Base-by-base conservation (phyloP, 53 echinoderm and acorn worm species). In the Temnopleurus reevesii region DNA sequence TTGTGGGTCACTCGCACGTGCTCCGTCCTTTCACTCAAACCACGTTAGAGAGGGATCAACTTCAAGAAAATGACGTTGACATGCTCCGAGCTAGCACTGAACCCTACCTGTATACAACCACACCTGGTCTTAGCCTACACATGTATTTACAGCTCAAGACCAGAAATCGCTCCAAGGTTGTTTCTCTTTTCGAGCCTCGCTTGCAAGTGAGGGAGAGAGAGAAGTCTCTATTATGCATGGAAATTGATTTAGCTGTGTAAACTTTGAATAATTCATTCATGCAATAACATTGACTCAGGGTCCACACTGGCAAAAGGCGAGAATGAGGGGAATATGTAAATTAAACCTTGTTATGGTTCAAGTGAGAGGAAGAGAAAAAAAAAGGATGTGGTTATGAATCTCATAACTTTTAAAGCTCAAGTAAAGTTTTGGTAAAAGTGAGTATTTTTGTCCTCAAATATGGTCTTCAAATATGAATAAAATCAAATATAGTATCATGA, bases 181-280 rank as follows among this genome's bases (percentile, higher is more conserved):
- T 24, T 56, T 1, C 56, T n/a, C 56, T 56, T 71, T 21, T 71
- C 23, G 36, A 3, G 36, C 41, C 0, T 38, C 1, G 66, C 36
- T 19, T n/a, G 2, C 12, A 27, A 30, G 30, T 29, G 60, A 19
- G 60, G 30, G 5, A 12, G 24, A 63, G 17, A 33, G 33, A 56
- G 23, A 55, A 41, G 23, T n/a, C 1, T 71, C 71, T 71, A 38
- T 71, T 41, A 71, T 71, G 36, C 71, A 71, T 43, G 41, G 41
- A 71, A 71, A 71, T 71, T 71, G 71, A 71, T 71, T 71, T 71
- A 71, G 71, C 71, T 71, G 71, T 71, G 71, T 71, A 71, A 71
- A 71, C 71, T 71, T 71, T 38, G 71, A 71, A 71, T 71, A 71
- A 71, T 71, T 36, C 71, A 71, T 43, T 71, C 71, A n/a, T n/a